These are phyloP conservation scores for Ischnura elegans DNA, from an alignment of 2,888 invertebrate species.

Conservation along the genomic window DNA sequence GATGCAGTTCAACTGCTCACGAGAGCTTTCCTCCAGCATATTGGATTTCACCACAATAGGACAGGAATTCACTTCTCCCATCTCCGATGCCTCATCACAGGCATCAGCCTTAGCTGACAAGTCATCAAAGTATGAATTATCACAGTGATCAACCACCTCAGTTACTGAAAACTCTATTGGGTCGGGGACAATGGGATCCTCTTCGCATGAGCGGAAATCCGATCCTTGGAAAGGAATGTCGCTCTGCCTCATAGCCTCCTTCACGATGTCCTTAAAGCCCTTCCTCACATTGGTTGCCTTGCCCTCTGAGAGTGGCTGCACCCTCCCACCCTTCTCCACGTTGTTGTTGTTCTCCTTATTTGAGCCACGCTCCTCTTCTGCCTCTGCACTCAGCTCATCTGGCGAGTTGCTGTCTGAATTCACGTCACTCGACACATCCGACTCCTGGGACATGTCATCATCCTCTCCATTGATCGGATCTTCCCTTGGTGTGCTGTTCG, in stretches of 20 bases:
- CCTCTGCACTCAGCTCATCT: slow-evolving; percentile 20
- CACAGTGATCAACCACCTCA: slow-evolving; percentile 33
- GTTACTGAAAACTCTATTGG: slow-evolving; percentile 48
- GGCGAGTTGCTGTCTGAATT: slow-evolving; percentile 43
- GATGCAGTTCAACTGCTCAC: slow-evolving; percentile 19
- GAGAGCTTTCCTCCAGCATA: background rate
- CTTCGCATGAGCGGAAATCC: slow-evolving; percentile 50
- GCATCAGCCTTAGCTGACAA: background rate
- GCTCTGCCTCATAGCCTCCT: slow-evolving; percentile 70
- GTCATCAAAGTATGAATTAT: slow-evolving; percentile 32
- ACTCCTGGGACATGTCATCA: slow-evolving; percentile 57
- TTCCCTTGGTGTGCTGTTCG: slow-evolving; percentile 16
- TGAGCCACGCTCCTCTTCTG: slow-evolving; percentile 32
- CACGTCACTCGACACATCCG: slow-evolving; percentile 19
- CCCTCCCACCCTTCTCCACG: background rate
- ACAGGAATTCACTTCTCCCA: background rate
- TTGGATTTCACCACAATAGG: background rate
- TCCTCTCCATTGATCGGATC: slow-evolving; percentile 40
- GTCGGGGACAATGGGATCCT: slow-evolving; percentile 34
- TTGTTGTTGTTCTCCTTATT: slow-evolving; percentile 52
- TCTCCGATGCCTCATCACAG: background rate
- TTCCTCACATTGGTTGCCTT: background rate
- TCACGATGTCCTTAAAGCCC: slow-evolving; percentile 69
- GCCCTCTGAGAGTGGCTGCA: background rate
- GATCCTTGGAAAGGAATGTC: slow-evolving; percentile 67